Percentiles rank a stretch among this genome's conserved stretches.
Evolutionary conservation across 2,113 vertebrate genomes (phyloP).

Genomic region (Psilopogon haemacephalus): DNA sequence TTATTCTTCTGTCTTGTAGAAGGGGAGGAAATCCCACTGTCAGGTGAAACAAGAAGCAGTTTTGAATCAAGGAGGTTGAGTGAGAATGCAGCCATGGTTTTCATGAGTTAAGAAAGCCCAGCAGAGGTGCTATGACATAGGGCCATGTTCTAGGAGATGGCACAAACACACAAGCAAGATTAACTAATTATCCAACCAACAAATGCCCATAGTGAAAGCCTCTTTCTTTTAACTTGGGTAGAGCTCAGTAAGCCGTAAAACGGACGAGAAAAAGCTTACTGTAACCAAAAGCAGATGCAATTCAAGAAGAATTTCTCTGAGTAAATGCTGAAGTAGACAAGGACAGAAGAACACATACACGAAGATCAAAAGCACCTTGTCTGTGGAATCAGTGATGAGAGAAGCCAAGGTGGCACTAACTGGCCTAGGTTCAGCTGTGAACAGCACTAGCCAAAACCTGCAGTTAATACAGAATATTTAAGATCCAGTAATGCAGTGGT

Average conservation of each 20-base stretch:
- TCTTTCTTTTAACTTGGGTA: neutral
- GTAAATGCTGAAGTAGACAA: conserved; percentile 9
- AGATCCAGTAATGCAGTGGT: neutral
- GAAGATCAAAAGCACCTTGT: conserved; percentile 19
- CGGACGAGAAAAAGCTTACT: neutral
- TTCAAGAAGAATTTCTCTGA: neutral
- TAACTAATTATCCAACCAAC: neutral
- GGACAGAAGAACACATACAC: neutral
- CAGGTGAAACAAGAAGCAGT: neutral
- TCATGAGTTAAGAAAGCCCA: neutral
- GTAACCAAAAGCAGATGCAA: neutral
- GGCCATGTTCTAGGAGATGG: neutral
- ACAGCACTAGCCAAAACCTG: neutral
- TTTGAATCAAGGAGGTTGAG: neutral
- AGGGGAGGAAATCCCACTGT: neutral
- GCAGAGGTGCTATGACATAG: neutral
- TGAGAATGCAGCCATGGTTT: neutral
- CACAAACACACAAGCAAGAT: neutral
- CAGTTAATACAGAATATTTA: conserved; percentile 40
- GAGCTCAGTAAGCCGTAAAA: neutral
- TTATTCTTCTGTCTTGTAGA: neutral
- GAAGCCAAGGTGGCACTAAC: conserved; percentile 19
- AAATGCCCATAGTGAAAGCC: neutral
- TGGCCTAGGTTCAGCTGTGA: neutral
- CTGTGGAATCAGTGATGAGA: conserved; percentile 17